phyloP scores from a whole-genome alignment of 2,113 vertebrate species.

The Aythya baeri region DNA sequence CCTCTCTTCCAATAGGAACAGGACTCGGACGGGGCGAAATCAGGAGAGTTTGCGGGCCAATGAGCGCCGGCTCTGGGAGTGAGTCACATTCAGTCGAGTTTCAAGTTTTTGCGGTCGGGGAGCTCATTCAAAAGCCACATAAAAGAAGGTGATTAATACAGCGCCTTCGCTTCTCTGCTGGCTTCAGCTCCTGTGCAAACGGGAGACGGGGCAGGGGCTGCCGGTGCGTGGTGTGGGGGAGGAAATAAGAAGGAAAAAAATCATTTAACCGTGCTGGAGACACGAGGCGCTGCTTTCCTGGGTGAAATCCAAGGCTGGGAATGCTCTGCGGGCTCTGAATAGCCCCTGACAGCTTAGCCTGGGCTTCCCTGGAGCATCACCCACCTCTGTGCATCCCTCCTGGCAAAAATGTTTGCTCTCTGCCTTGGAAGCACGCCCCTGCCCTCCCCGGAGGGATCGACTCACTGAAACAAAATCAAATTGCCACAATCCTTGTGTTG shows the following conservation, averaged over 20 bases:
- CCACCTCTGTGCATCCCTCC: neutral
- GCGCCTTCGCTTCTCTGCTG: neutral
- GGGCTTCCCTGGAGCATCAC: neutral
- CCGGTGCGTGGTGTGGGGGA: rapidly evolving
- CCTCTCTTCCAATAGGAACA: conserved; percentile 55
- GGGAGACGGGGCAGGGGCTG: neutral
- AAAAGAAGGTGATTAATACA: conserved; percentile 53
- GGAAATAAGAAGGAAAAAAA: neutral
- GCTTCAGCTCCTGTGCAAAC: neutral
- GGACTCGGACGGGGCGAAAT: neutral
- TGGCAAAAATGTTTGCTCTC: neutral
- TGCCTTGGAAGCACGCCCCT: neutral
- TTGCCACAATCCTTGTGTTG: neutral
- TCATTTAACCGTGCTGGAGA: neutral
- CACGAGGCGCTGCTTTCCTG: neutral
- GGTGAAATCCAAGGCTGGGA: neutral
- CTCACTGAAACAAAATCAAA: neutral
- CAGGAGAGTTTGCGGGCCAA: conserved; percentile 60
- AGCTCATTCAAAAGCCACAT: conserved; percentile 6
- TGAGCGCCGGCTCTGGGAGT: neutral
- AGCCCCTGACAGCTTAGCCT: neutral
- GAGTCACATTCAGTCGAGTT: conserved; percentile 59
- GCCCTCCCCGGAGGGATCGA: neutral
- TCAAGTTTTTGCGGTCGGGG: conserved; percentile 27
- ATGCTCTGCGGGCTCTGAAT: neutral